A percentile compares a stretch with the other conserved stretches of the same genome.
Conservation (phyloP, 2,888 invertebrate genomes). For the Volucella inanis region DNA sequence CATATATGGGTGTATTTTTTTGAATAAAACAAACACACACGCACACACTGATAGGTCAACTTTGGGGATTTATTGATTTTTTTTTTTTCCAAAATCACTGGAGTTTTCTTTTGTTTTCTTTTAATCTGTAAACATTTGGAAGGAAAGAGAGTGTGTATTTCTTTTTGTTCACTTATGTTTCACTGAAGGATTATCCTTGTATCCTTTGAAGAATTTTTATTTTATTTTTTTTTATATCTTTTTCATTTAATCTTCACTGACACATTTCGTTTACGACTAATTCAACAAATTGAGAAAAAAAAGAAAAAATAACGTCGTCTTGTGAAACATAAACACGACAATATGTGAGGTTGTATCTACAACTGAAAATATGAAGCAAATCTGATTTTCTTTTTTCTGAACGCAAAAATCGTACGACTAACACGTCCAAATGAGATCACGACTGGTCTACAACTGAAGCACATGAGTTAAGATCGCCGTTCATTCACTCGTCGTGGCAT, state of each 20-base stretch:
- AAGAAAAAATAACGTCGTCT: conserved; percentile 28
- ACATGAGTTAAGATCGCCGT: conserved; percentile 71
- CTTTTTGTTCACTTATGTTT: conserved; percentile 33
- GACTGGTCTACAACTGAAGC: conserved; percentile 83
- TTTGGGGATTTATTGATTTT: background rate
- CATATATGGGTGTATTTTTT: conserved; percentile 78
- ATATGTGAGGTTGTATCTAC: conserved; percentile 44
- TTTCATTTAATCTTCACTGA: conserved; percentile 38
- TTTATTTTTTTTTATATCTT: background rate
- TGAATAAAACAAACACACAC: conserved; percentile 35
- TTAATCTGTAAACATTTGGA: conserved; percentile 52
- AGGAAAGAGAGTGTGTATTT: conserved; percentile 30
- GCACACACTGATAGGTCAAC: conserved; percentile 30
- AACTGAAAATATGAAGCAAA: conserved; percentile 24
- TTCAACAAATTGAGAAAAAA: conserved; percentile 14
- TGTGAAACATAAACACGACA: conserved; percentile 68
- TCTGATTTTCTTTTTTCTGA: conserved; percentile 42
- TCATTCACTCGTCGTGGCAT: conserved; percentile 60
- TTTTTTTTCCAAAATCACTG: conserved; percentile 24
- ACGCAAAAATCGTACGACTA: conserved; percentile 74
- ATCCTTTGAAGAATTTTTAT: conserved; percentile 54
- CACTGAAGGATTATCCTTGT: conserved; percentile 71
- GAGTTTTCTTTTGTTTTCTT: conserved; percentile 32
- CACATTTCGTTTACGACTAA: conserved; percentile 47
- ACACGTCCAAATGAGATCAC: conserved; percentile 83